Conservation (phyloP, 2,888 invertebrate genomes). For the Campopleginae sp. region DNA sequence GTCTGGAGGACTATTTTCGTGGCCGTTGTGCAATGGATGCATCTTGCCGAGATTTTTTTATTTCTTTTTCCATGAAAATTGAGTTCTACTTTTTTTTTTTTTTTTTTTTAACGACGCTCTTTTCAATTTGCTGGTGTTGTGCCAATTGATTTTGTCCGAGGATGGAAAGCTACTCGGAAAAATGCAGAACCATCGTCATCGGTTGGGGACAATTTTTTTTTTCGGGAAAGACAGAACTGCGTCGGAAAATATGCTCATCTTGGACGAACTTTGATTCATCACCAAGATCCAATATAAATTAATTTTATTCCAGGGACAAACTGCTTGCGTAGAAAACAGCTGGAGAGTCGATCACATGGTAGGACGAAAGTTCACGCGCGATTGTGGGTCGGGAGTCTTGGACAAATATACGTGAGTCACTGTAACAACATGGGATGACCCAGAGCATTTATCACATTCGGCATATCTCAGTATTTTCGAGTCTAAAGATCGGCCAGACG, state of each 20-base stretch:
- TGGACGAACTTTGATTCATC: neutral
- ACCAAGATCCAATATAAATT: neutral
- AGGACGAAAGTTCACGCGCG: constrained; percentile 61
- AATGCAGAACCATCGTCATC: neutral
- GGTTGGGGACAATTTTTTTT: neutral
- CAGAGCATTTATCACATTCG: constrained; percentile 64
- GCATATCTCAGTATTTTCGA: constrained; percentile 41
- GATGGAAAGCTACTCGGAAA: neutral
- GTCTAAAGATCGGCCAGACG: constrained; percentile 27
- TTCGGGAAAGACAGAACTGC: constrained; percentile 45
- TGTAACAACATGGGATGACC: constrained; percentile 76
- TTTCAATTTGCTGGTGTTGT: too few species aligned
- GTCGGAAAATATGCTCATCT: constrained; percentile 57
- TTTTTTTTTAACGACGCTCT: too few species aligned
- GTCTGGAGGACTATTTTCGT: neutral
- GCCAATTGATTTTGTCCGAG: too few species aligned
- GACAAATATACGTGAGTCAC: constrained; percentile 82
- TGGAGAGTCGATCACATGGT: constrained; percentile 61
- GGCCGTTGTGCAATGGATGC: neutral
- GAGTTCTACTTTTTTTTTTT: too few species aligned
- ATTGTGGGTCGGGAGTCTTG: constrained; percentile 74
- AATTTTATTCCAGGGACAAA: too few species aligned
- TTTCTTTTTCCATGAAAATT: too few species aligned
- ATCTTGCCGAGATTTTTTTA: neutral
- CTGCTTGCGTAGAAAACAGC: constrained; percentile 25